Evolutionary conservation across 2,797 vertebrate genomes (phyloP).

Genomic region (Neomorphus geoffroyi): DNA sequence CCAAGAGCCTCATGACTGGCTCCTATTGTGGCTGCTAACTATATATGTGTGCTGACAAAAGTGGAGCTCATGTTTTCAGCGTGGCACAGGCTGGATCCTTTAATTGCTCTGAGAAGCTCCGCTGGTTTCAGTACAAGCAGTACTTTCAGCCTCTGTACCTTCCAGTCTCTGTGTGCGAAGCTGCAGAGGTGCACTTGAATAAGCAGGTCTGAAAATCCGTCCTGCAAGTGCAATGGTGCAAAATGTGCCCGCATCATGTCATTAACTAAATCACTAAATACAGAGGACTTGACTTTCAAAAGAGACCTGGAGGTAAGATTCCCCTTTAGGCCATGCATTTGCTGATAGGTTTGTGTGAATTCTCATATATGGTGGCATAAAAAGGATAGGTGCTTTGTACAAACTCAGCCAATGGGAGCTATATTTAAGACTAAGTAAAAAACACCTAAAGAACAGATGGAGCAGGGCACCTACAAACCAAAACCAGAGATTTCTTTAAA

Average conservation of each 20-base stretch:
- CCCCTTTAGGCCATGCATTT: neutral
- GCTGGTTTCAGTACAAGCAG: neutral
- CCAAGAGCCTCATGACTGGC: neutral
- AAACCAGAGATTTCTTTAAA: slow-evolving; percentile 12
- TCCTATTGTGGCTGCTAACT: neutral
- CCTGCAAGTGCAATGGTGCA: neutral
- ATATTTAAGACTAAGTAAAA: neutral
- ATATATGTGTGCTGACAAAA: rapidly evolving
- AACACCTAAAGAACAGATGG: neutral
- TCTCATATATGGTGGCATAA: neutral
- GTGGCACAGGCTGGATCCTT: neutral
- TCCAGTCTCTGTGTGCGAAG: neutral
- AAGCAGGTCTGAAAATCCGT: neutral
- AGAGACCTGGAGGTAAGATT: neutral
- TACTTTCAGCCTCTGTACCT: neutral
- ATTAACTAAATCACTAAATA: neutral
- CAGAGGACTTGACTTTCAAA: neutral
- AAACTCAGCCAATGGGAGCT: neutral
- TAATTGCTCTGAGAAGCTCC: neutral
- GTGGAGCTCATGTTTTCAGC: neutral
- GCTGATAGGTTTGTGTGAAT: neutral
- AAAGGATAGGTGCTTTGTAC: neutral
- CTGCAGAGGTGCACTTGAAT: neutral
- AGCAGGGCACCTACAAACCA: neutral
- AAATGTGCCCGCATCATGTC: rapidly evolving